Base-by-base conservation (phyloP, 2,113 vertebrate genomes). In the Clupea harengus region DNA sequence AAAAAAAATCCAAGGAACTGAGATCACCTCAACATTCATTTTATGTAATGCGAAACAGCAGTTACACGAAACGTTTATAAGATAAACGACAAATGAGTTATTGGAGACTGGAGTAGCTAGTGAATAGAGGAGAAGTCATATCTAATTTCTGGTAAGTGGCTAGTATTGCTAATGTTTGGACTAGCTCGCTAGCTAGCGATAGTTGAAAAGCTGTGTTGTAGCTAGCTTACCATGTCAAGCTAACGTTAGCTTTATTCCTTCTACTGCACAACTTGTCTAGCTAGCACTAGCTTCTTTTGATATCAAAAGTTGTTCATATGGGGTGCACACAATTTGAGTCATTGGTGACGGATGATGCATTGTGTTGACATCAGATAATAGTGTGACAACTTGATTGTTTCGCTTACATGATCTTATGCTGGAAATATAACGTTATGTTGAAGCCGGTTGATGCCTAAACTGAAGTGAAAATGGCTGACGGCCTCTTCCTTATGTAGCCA, bases 61-160 rank as follows among this genome's bases (percentile, higher is more conserved):
- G 28, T 78, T 88, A 91, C 87, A 82, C 45, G 82, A 90, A 39
- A 90, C 91, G 92, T 92, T 91, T 94, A 93, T 93, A 92, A 93
- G 92, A 94, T 89, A 91, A 86, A 91, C 89, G 91, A 91, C 92
- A 89, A 91, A 91, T 28, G 89, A 88, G 90, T 85, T 89, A 88
- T 87, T 89, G 82, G 88, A 92, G 89, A 91, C 92, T 91, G 94
- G 94, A 93, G 90, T 90, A 93, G 88, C 91, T 92, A 78, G 93
- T 90, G 92, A 90, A 93, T 91, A 93, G 93, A 93, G 92, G 91
- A 86, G 92, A 94, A 94, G 93, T 94, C 93, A 88, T 92, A 92
- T 94, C 94, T 93, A 91, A 95, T 95, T 95, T 93, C 92, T 95
- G 95, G 95, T 95, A 92, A 95, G 95, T 94, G 84, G 72, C 72